These are phyloP conservation scores for Neopelma chrysocephalum DNA, from an alignment of 2,797 vertebrate genomes.

Conservation along the genomic window DNA sequence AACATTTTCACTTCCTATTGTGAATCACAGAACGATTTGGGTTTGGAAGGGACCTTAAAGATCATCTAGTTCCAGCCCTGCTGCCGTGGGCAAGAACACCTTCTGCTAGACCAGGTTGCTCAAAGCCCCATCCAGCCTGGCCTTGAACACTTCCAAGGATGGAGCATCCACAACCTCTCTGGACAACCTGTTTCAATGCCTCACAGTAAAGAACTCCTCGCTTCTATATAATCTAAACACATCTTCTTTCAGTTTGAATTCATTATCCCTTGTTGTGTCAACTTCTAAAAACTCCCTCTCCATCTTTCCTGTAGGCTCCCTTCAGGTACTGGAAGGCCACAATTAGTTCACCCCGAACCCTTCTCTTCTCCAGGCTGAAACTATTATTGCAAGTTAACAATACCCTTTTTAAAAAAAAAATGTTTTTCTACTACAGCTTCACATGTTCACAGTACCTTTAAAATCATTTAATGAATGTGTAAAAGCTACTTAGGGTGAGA, in stretches of 20 bases:
- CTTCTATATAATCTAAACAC: background rate
- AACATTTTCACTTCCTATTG: background rate
- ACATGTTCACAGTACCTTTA: background rate
- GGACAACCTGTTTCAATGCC: background rate
- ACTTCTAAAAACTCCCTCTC: no score
- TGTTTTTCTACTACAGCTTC: background rate
- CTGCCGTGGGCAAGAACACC: background rate
- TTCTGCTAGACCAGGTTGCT: background rate
- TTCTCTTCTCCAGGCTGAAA: background rate
- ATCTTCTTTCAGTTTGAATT: background rate
- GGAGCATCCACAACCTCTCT: background rate
- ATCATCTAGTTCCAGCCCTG: background rate
- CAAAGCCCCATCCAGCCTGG: background rate
- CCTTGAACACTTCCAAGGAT: background rate
- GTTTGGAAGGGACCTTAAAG: background rate
- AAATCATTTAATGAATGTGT: fast-evolving
- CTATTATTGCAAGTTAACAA: background rate
- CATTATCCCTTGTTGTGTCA: background rate
- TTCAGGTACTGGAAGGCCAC: background rate
- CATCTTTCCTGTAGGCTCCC: background rate
- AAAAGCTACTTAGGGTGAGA: background rate
- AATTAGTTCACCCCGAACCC: background rate
- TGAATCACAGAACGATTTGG: background rate
- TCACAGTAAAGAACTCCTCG: background rate
- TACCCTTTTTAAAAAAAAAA: background rate